A percentile compares a stretch with the other conserved stretches of the same genome.
phyloP scores from a whole-genome alignment of 1,140 invertebrate genomes.

The Phenacoccus solenopsis region DNA sequence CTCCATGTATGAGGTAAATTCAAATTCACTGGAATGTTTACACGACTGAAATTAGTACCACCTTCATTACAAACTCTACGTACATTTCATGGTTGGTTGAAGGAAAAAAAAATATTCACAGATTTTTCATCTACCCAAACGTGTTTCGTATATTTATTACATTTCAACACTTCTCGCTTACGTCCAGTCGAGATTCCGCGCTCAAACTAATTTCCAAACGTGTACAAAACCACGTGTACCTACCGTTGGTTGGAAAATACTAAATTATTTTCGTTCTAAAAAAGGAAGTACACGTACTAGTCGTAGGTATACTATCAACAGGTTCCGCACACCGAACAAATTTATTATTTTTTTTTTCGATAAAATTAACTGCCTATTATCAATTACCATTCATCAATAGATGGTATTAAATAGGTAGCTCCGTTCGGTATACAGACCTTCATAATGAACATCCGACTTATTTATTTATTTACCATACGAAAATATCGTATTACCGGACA shows the following conservation, averaged over 20 bases:
- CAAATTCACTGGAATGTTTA: too few species aligned
- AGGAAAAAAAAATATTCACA: too few species aligned
- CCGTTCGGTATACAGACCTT: background rate
- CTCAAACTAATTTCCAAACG: too few species aligned
- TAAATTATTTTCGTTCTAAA: background rate
- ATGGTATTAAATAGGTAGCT: background rate
- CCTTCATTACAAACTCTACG: too few species aligned
- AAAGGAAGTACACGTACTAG: background rate
- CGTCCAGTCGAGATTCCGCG: too few species aligned
- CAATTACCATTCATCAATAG: background rate
- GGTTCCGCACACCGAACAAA: background rate
- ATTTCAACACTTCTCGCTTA: conserved; percentile 2
- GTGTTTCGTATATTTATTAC: background rate
- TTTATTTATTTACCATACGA: background rate
- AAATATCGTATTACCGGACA: background rate
- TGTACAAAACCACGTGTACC: too few species aligned
- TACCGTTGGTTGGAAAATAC: background rate
- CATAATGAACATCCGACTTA: background rate
- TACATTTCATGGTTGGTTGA: too few species aligned
- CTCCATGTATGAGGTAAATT: too few species aligned
- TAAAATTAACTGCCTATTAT: background rate
- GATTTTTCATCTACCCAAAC: too few species aligned
- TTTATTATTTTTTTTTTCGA: background rate
- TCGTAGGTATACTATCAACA: too few species aligned
- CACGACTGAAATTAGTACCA: too few species aligned